Base-by-base conservation (phyloP, 2,113 vertebrate genomes). In the Neogale vison region DNA sequence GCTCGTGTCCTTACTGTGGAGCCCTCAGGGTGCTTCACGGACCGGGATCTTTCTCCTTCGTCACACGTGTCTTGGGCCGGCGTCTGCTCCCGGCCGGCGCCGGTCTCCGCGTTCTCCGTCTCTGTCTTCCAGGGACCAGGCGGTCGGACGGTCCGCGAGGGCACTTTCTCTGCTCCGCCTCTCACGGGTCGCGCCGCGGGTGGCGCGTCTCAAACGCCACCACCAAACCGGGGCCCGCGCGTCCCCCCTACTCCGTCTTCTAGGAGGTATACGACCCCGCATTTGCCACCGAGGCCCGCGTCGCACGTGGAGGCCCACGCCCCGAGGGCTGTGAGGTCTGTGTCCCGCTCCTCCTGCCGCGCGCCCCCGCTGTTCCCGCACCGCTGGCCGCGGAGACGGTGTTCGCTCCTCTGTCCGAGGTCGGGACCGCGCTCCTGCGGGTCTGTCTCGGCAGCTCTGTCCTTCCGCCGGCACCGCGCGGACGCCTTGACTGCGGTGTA, bases 261-360 rank as follows among this genome's bases (percentile, higher is more conserved):
- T 3, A 4, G 15, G 42, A 29, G 34, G 9, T 21, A 29, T 14
- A 6, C 0, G 4, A 10, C 14, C 29, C 20, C 7, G 31, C 4
- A 17, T 36, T 47, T 84, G 4, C 14, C 42, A 0, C 1, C 6
- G 9, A 50, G 39, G 67, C 9, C 52, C 45, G 13, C 21, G 26
- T 7, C 10, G 67, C 31, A 2, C 15, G 6, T 1, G 6, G 55
- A 61, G 67, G 2, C 45, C 4, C 4, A 1, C 23, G 1, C 6
- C 4, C 50, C n/a, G 67, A 15, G 18, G 52, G 39, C 17, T 0
- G 55, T 10, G 0, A 29, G 67, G 17, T 36, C 36, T 11, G 90
- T 7, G 55, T 50, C 90, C 1, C 1, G 29, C 14, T 15, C 29
- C 42, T 0, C 4, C 26, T 5, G 17, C 2, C 2, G 18, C 4